Conservation (phyloP, 2,888 invertebrate species). For the Rhagonycha lutea region DNA sequence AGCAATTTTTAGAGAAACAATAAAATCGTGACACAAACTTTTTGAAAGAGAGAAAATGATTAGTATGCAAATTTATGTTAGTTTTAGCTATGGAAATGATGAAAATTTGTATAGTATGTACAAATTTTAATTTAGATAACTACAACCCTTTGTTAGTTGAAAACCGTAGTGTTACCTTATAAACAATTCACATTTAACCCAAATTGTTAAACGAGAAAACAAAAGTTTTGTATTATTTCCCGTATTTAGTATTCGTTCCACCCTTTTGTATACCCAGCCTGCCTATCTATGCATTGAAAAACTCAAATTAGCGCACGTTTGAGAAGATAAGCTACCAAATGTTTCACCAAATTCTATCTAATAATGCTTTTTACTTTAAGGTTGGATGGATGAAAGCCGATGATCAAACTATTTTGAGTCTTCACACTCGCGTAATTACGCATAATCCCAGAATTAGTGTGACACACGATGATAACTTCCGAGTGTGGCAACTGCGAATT, state of each 20-base stretch:
- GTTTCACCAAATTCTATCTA: not conserved
- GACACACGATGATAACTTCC: constrained; percentile 71
- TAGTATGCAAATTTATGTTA: not conserved
- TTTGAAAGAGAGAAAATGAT: not conserved
- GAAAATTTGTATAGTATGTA: not conserved
- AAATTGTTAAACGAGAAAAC: not conserved
- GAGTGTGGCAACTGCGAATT: constrained; percentile 76
- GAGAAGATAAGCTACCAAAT: not conserved
- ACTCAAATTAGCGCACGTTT: not conserved
- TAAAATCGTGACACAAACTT: not conserved
- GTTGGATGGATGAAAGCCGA: constrained; percentile 79
- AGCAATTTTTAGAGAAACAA: not conserved
- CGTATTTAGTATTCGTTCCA: not conserved
- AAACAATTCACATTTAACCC: not conserved
- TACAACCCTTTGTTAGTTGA: not conserved
- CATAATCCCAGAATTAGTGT: constrained; percentile 74
- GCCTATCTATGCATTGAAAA: not conserved
- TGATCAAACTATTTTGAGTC: constrained; percentile 75
- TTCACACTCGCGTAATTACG: constrained; percentile 74
- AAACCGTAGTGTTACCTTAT: not conserved
- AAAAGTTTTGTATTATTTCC: not conserved
- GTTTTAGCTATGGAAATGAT: not conserved
- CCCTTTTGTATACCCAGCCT: not conserved
- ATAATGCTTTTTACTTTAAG: constrained; percentile 52
- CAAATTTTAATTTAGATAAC: not conserved